A percentile compares a stretch with the other conserved stretches of the same genome.
These are phyloP conservation scores for Heliconius aoede DNA, from an alignment of 2,888 invertebrate genomes.

Conservation along the genomic window DNA sequence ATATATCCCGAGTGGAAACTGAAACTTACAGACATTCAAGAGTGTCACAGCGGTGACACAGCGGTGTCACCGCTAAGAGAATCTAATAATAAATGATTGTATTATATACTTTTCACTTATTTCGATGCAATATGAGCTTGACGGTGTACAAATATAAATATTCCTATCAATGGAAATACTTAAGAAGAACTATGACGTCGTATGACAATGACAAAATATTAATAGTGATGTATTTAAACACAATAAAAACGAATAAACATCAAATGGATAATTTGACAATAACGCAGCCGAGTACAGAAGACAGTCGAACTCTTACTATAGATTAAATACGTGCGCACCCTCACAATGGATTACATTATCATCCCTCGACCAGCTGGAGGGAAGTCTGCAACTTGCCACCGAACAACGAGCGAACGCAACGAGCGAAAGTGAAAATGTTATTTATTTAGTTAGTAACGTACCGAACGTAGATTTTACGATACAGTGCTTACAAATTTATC, in stretches of 20 bases:
- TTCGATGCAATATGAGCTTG: too few species aligned
- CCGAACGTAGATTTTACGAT: not conserved
- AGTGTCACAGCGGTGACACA: too few species aligned
- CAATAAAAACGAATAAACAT: constrained; percentile 9
- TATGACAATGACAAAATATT: too few species aligned
- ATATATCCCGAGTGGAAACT: too few species aligned
- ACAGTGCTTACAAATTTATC: not conserved
- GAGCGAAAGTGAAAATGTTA: constrained; percentile 24
- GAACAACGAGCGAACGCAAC: not conserved
- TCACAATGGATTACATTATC: constrained; percentile 44
- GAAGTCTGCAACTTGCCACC: constrained; percentile 29
- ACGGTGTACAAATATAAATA: too few species aligned
- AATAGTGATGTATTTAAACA: not conserved
- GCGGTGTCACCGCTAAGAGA: too few species aligned
- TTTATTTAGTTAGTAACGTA: not conserved
- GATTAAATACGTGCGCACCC: constrained; percentile 44
- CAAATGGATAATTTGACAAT: constrained; percentile 4
- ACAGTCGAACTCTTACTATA: constrained; percentile 32
- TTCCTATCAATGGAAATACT: not conserved
- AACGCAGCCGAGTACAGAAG: constrained; percentile 22
- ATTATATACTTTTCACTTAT: too few species aligned
- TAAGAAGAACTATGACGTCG: not conserved
- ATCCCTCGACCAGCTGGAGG: constrained; percentile 28
- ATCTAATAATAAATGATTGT: too few species aligned
- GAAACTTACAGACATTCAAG: too few species aligned